Percentiles rank a stretch among this genome's conserved stretches.
Evolutionary conservation across 92 coral and sea anemone genomes (phyloP).

Genomic region (Ricordea florida): DNA sequence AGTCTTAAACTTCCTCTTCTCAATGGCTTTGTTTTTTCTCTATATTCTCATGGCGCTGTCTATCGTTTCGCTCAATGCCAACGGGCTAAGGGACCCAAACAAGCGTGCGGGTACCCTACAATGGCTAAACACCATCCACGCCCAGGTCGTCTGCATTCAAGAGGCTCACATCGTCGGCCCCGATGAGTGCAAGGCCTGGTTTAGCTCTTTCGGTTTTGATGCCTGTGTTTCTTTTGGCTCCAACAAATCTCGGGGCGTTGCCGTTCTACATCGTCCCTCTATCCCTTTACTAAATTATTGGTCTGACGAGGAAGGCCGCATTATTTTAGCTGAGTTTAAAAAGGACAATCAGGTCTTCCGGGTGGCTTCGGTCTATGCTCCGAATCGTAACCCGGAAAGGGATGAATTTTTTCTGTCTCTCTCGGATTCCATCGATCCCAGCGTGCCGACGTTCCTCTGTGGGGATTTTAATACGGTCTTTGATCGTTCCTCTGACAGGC

Average conservation of each 20-base stretch:
- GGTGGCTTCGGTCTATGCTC: conserved; percentile 21
- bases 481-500: neutral
- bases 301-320: neutral
- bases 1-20: too few species aligned
- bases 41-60: neutral
- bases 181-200: neutral
- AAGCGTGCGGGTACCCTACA: neutral
- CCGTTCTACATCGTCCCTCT: conserved; percentile 2
- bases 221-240: conserved; percentile 25
- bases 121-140: neutral
- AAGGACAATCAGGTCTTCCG: neutral
- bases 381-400: conserved; percentile 26
- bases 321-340: neutral
- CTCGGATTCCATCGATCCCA: neutral
- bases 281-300: neutral
- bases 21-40: too few species aligned
- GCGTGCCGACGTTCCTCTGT: conserved; percentile 1
- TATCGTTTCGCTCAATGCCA: neutral
- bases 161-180: neutral
- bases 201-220: neutral
- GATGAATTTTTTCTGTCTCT: neutral
- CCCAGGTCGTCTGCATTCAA: neutral
- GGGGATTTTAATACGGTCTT: conserved; percentile 10
- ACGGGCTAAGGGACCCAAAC: neutral
- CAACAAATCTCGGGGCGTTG: conserved; percentile 12